Base-by-base conservation (phyloP, 1,140 invertebrate genomes). In the Ceratoteleas bidentatus region DNA sequence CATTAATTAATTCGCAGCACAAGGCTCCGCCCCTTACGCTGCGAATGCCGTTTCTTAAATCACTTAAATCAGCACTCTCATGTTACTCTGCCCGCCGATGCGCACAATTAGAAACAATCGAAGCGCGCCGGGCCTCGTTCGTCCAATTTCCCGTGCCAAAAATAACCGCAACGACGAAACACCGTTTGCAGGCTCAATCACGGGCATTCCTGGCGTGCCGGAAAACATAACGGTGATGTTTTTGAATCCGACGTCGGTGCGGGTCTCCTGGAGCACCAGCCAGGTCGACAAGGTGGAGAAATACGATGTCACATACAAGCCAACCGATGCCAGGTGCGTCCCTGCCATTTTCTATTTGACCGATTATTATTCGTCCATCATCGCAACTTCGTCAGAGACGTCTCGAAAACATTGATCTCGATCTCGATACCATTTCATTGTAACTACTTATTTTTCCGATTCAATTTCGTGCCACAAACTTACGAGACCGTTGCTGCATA, bases 221-320 rank as follows among this genome's bases (percentile, higher is more conserved):
- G 95, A 96, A 90, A 96, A 97, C 87, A 96, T 97, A 89, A 96
- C 96, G 43, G 94, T 97, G 61, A 96, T 96, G 85, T 96, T 97
- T 87, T 92, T 97, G 53, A 96, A 95, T 89, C 95, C 96, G 7
- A 96, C 95, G 57, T 95, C 96, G 9, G 95, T 96, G 49, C 93
- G 94, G 69, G 95, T 97, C 0, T 96, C 95, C 54, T 97, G 96
- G 96, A 95, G 95, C 49, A 96, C 95, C 16, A 94, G 95, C 54
- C 87, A 91, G 43, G 92, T 95, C 66, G 95, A 95, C 79, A 89
- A 93, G 78, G 95, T 96, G 58, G 96, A 96, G 77, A 96, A 96
- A 88, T 97, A 96, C 92, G 95, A 96, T 89, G 96, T 97, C 85
- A 96, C 94, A 13, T 96, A 96, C 88, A 96, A 95, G 86, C 95